These are phyloP conservation scores for Anguilla japonica DNA, from an alignment of 2,113 vertebrate species.

Conservation along the genomic window DNA sequence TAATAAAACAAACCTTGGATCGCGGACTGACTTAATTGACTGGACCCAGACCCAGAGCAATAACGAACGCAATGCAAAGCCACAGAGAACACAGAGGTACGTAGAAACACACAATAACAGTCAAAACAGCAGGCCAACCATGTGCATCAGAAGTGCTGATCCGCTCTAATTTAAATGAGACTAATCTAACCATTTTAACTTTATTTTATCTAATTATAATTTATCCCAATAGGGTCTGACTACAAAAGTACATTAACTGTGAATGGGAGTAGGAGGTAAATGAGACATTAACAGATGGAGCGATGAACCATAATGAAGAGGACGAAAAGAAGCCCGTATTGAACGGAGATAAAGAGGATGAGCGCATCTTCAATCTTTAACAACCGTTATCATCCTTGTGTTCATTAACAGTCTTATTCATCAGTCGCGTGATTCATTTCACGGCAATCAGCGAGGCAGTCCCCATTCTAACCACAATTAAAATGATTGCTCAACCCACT, in stretches of 20 bases:
- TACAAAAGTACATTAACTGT: neutral
- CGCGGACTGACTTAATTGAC: neutral
- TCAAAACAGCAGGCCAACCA: neutral
- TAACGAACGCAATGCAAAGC: neutral
- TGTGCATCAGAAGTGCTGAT: neutral
- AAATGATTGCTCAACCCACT: conserved; percentile 73
- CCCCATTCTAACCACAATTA: conserved; percentile 66
- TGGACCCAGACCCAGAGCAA: neutral
- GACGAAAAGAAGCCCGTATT: neutral
- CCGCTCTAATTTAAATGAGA: neutral
- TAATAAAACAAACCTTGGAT: neutral
- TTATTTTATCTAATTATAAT: neutral
- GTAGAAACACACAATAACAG: neutral
- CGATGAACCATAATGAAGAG: neutral
- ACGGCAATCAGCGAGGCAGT: conserved; percentile 55
- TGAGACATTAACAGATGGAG: conserved; percentile 5
- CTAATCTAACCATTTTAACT: conserved; percentile 3
- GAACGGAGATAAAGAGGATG: neutral
- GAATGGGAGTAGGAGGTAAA: neutral
- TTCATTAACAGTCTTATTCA: conserved; percentile 65
- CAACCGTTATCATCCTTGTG: conserved; percentile 65
- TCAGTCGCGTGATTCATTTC: conserved; percentile 75
- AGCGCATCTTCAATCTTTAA: conserved; percentile 40
- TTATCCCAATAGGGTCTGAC: neutral
- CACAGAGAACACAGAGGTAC: neutral